Evolutionary conservation across 2,113 vertebrate species (phyloP).

Genomic region (Condylura cristata): DNA sequence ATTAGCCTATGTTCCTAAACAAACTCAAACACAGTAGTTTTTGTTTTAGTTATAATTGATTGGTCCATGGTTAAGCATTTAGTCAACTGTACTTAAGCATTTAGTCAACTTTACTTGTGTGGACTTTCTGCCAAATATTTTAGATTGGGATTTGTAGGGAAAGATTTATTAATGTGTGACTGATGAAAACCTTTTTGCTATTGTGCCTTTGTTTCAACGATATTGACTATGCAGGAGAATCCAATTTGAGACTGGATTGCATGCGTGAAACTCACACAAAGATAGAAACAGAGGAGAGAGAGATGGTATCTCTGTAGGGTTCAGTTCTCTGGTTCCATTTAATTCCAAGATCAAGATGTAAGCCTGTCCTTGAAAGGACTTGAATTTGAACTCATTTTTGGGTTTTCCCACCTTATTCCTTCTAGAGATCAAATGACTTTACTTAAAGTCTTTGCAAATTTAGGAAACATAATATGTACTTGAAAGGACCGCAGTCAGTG

Average conservation of each 20-base stretch:
- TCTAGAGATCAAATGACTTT: neutral
- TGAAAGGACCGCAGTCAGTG: neutral
- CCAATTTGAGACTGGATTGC: neutral
- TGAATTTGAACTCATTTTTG: neutral
- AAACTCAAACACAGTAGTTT: neutral
- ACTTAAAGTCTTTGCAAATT: neutral
- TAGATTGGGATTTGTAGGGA: neutral
- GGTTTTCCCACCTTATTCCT: neutral
- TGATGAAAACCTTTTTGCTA: neutral
- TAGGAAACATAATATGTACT: neutral
- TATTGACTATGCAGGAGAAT: neutral
- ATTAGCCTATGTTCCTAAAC: neutral
- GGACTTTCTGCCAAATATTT: neutral
- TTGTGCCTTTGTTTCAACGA: neutral
- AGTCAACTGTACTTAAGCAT: neutral
- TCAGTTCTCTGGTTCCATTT: neutral
- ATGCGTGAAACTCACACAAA: neutral
- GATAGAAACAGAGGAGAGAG: neutral
- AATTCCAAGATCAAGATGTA: neutral
- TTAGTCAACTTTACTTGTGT: neutral
- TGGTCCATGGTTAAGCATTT: neutral
- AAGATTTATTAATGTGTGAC: neutral
- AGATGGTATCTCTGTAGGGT: neutral
- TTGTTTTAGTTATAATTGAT: neutral
- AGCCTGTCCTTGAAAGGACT: neutral